phyloP scores from a whole-genome alignment of 2,797 vertebrate genomes.

The Hippopotamyrus pictus region DNA sequence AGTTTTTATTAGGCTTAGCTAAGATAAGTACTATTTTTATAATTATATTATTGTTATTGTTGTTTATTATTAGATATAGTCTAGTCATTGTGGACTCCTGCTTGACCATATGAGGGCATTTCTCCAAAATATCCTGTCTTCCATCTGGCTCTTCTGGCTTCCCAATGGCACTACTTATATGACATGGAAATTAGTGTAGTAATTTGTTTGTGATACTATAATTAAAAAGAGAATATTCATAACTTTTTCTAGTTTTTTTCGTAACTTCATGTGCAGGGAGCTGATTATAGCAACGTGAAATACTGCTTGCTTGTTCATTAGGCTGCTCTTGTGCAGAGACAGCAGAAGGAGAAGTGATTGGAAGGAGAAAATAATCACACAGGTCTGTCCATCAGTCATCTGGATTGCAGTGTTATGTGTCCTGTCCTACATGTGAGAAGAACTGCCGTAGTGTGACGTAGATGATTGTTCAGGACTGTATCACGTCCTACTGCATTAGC shows the following conservation, averaged over 20 bases:
- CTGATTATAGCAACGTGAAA: neutral
- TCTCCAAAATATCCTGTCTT: neutral
- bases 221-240: neutral
- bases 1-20: neutral
- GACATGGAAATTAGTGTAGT: neutral
- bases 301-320: neutral
- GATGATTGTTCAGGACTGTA: neutral
- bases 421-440: neutral
- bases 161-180: neutral
- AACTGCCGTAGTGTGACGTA: neutral
- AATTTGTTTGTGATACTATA: neutral
- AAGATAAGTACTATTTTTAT: neutral
- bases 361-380: neutral
- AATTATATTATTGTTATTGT: neutral
- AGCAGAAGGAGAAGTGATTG: neutral
- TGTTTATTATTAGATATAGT: neutral
- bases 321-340: neutral
- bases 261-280: neutral
- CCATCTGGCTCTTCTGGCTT: neutral
- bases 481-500: constrained; percentile 19
- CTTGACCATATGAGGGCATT: neutral
- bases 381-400: neutral
- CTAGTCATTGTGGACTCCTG: neutral
- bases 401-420: neutral
- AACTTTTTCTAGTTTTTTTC: neutral